Evolutionary conservation across 2,113 vertebrate genomes (phyloP).

Genomic region (Dicaeum eximium): DNA sequence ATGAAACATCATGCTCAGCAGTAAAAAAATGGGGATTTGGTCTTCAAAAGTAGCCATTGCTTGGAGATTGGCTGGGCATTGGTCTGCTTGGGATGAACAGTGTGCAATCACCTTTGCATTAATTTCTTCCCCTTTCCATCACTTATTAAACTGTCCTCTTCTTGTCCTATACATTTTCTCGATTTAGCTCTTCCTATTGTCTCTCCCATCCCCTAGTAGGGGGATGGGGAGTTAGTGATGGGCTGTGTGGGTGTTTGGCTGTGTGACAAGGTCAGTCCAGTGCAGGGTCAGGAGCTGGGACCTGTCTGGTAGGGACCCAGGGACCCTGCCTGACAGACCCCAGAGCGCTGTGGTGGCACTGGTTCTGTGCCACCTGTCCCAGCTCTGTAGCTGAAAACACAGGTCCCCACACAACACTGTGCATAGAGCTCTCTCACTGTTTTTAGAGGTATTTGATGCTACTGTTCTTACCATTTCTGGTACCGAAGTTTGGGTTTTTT

Average conservation of each 20-base stretch:
- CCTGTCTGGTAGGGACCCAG: not conserved
- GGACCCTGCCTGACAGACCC: not conserved
- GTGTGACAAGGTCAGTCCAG: not conserved
- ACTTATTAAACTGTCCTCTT: not conserved
- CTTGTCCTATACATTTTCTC: not conserved
- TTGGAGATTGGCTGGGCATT: not conserved
- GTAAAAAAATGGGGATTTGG: not conserved
- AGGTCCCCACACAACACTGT: not conserved
- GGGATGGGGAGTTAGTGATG: accelerated
- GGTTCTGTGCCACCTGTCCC: not conserved
- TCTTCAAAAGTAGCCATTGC: not conserved
- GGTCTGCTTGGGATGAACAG: accelerated
- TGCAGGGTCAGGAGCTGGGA: too few relatives aligned
- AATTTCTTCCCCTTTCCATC: not conserved
- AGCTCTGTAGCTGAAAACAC: not conserved
- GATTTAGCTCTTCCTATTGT: not conserved
- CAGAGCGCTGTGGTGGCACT: accelerated
- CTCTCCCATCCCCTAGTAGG: not conserved
- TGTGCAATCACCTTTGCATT: not conserved
- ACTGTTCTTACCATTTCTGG: not conserved
- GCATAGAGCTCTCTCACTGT: not conserved
- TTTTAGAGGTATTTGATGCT: not conserved
- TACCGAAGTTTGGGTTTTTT: not conserved
- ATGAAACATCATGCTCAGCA: not conserved
- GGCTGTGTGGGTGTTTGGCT: not conserved